Conservation (phyloP, 2,113 vertebrate genomes). For the Calyptommatus sinebrachiatus region DNA sequence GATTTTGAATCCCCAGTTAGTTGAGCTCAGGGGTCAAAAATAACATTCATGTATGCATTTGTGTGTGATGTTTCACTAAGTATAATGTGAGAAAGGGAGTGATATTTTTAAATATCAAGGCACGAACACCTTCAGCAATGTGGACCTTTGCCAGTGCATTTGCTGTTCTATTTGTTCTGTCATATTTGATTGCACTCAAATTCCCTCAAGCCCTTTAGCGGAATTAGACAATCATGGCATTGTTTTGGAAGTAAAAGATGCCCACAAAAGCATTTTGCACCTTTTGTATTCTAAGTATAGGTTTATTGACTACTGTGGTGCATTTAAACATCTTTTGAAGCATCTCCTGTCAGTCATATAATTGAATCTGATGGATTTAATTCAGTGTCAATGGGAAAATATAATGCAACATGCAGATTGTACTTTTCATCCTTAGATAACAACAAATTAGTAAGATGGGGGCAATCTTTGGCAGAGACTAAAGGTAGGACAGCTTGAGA, state of each 20-base stretch:
- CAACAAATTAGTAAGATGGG: background rate
- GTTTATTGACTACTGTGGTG: slow-evolving; percentile 21
- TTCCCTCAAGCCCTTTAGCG: slow-evolving; percentile 33
- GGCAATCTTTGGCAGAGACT: background rate
- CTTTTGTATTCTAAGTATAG: slow-evolving; percentile 15
- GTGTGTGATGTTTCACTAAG: background rate
- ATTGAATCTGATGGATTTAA: slow-evolving; percentile 31
- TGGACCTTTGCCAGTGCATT: slow-evolving; percentile 33
- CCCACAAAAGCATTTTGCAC: slow-evolving; percentile 39
- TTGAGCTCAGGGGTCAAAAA: background rate
- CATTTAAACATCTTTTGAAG: slow-evolving; percentile 27
- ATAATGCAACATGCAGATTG: background rate
- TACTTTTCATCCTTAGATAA: slow-evolving; percentile 10
- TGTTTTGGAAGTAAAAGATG: slow-evolving; percentile 52
- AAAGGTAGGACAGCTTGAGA: background rate
- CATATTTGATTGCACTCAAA: slow-evolving; percentile 45
- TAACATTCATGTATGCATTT: background rate
- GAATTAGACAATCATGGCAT: slow-evolving; percentile 53
- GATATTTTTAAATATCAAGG: slow-evolving; percentile 43
- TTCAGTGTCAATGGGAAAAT: slow-evolving; percentile 12
- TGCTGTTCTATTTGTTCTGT: slow-evolving; percentile 43
- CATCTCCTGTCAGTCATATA: slow-evolving; percentile 34
- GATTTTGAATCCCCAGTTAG: background rate
- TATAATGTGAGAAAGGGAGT: slow-evolving; percentile 11
- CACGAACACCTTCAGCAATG: background rate